These are phyloP conservation scores for Drosophila kokeensis DNA, from an alignment of 2,888 invertebrate species.

Conservation along the genomic window DNA sequence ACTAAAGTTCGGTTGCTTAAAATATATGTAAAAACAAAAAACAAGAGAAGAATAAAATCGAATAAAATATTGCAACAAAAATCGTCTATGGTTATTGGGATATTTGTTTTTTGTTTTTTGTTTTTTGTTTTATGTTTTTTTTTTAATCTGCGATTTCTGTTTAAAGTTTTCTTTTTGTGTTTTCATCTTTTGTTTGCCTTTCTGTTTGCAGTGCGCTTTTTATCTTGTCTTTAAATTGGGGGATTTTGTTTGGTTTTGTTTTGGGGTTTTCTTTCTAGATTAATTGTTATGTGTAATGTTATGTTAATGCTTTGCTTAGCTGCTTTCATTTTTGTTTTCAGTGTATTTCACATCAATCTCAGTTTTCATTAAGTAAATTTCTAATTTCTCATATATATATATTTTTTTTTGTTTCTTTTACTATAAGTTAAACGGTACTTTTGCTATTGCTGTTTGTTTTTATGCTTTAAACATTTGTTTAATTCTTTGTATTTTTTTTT, in stretches of 20 bases:
- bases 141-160: constrained; percentile 3
- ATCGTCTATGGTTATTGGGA: constrained; percentile 49
- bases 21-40: constrained; percentile 8
- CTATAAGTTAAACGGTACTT: constrained; percentile 74
- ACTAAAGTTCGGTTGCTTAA: constrained; percentile 41
- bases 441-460: constrained; percentile 73
- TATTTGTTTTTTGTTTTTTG: constrained; percentile 12
- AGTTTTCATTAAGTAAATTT: constrained; percentile 64
- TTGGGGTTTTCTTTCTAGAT: constrained; percentile 25
- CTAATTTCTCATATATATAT: constrained; percentile 43
- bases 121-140: constrained; percentile 8
- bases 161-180: constrained; percentile 26
- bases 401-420: constrained; percentile 39
- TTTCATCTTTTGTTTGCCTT: constrained; percentile 9
- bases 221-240: constrained; percentile 35
- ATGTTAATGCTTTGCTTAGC: constrained; percentile 43
- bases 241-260: constrained; percentile 13
- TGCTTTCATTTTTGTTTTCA: constrained; percentile 45
- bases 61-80: constrained; percentile 54
- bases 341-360: constrained; percentile 67
- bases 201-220: constrained; percentile 32
- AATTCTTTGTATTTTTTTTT: constrained; percentile 42
- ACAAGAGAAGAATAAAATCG: constrained; percentile 19
- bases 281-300: constrained; percentile 31
- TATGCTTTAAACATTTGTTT: constrained; percentile 70